Conservation (phyloP, 2,797 vertebrate species). For the Linurgus olivaceus region DNA sequence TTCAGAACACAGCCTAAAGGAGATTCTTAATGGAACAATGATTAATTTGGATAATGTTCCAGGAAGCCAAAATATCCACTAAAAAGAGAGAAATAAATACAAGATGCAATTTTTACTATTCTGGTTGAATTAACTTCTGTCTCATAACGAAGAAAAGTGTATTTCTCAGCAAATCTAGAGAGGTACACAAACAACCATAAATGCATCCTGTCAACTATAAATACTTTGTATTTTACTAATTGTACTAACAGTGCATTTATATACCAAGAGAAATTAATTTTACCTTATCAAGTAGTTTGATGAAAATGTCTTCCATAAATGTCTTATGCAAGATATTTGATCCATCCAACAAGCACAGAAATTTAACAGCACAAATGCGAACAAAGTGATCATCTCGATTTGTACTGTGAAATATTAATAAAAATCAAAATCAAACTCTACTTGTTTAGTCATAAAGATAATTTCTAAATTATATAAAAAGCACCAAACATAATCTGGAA, state of each 20-base stretch:
- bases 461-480: neutral
- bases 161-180: neutral
- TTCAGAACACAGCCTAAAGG: neutral
- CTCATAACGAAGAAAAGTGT: accelerated
- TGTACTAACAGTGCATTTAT: neutral
- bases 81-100: neutral
- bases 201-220: neutral
- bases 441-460: neutral
- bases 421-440: neutral
- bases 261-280: neutral
- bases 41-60: neutral
- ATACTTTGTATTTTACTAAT: neutral
- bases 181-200: neutral
- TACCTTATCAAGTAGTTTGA: conserved; percentile 88
- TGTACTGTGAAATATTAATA: conserved; percentile 76
- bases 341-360: conserved; percentile 84
- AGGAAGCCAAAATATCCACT: neutral
- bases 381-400: conserved; percentile 88
- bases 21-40: neutral
- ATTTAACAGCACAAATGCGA: conserved; percentile 85
- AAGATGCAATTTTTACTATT: neutral
- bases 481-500: neutral
- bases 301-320: conserved; percentile 83
- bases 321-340: conserved; percentile 76
- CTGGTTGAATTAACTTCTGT: neutral